Base-by-base conservation (phyloP, 1,140 invertebrate genomes). In the Pogonognathellus flavescens region DNA sequence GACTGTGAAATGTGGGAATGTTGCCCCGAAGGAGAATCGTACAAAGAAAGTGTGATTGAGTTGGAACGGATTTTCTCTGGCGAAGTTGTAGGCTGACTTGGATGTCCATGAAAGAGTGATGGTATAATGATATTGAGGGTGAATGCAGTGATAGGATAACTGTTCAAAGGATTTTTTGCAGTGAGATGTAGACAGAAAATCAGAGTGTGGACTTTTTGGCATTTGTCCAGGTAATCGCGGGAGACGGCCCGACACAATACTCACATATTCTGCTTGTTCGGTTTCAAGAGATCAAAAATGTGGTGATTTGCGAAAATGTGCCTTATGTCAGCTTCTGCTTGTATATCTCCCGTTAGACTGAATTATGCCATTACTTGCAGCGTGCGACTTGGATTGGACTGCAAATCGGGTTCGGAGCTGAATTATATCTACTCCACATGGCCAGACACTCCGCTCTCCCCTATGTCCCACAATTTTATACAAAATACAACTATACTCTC, bases 251-350 rank as follows among this genome's bases (percentile, higher is more conserved):
- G 25, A 82, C 80, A 82, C 80, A 85, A 16, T 59, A 82, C 50
- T 82, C 80, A 55, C 84, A 85, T 76, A 85, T 81, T 62, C 49
- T 82, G 31, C 70, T 80, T 53, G 25, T 66, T 50, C 59, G 31
- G 80, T 82, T 81, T 81, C 49, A 31, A 53, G 84, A 82, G 84
- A 85, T 85, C 59, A 82, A 66, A 76, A 57, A 85, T 82, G 80
- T 72, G 80, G 80, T 82, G 84, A 85, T 85, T 85, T 85, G 84
- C 84, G 72, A 85, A 85, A 85, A 85, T 82, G 83, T 53, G 60
- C 62, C 60, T 84, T 50, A 55, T 72, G 76, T 85, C 84, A 85
- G 84, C 31, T 81, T 81, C 76, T 70, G 72, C 41, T n/a, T 76
- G 25, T 66, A 16, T 72, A 22, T 57, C 59, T 52, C n/a, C 49